Percentiles rank a stretch among this genome's conserved stretches.
These are phyloP conservation scores for Oryzias melastigma DNA, from an alignment of 2,113 vertebrate species.

Conservation along the genomic window DNA sequence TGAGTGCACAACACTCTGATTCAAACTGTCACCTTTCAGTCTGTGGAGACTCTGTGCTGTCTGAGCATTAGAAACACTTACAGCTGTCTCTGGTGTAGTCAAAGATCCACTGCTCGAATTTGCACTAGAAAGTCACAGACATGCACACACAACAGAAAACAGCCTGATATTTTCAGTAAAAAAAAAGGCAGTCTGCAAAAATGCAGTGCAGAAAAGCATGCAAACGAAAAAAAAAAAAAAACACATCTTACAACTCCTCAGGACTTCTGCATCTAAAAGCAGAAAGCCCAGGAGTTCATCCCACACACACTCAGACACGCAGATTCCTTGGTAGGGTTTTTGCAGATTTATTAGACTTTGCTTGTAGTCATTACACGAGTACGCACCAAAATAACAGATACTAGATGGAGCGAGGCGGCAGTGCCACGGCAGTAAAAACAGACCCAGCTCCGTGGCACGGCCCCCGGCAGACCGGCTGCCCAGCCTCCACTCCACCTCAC, in stretches of 20 bases:
- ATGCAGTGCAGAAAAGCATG: constrained; percentile 29
- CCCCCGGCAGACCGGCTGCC: constrained; percentile 80
- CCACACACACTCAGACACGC: constrained; percentile 58
- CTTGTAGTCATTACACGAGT: constrained; percentile 76
- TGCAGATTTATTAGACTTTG: constrained; percentile 81
- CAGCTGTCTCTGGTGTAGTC: background rate
- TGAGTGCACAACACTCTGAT: constrained; percentile 33
- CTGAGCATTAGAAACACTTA: constrained; percentile 18
- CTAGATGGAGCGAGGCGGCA: constrained; percentile 69
- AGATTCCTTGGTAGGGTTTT: constrained; percentile 64
- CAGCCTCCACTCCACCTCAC: constrained; percentile 69
- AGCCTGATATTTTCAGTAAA: background rate
- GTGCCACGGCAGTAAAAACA: constrained; percentile 71
- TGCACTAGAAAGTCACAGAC: constrained; percentile 37
- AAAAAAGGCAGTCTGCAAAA: constrained; percentile 4
- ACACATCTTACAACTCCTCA: constrained; percentile 15
- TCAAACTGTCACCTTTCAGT: constrained; percentile 24
- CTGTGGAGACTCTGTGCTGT: constrained; percentile 33
- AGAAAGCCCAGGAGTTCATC: constrained; percentile 18
- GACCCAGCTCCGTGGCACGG: constrained; percentile 66
- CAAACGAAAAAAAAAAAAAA: constrained; percentile 26
- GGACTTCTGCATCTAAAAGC: constrained; percentile 19
- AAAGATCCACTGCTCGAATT: constrained; percentile 28
- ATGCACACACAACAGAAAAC: constrained; percentile 29
- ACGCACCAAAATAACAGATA: constrained; percentile 76